Evolutionary conservation across 2,113 vertebrate species (phyloP).

Genomic region (Poeciliopsis turrubarensis): DNA sequence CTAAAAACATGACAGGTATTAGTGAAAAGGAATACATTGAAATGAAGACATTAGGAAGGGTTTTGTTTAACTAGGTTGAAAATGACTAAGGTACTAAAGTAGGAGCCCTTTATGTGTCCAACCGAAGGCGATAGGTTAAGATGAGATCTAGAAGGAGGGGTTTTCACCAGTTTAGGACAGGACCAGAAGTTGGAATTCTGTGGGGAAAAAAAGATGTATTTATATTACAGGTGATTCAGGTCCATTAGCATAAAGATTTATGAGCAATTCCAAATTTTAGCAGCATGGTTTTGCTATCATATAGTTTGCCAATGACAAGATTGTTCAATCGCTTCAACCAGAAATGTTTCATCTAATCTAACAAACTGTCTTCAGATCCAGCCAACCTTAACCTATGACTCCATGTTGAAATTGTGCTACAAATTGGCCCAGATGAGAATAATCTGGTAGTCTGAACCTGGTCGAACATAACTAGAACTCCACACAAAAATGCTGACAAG

Average conservation of each 20-base stretch:
- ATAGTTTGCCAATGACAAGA: background rate
- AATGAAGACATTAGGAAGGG: conserved; percentile 17
- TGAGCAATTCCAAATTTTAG: background rate
- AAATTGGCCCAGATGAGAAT: background rate
- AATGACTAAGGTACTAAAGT: conserved; percentile 12
- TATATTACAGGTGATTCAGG: background rate
- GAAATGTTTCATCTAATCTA: background rate
- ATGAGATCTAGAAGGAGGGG: background rate
- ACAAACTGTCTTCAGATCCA: background rate
- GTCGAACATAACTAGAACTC: no score
- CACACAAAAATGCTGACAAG: background rate
- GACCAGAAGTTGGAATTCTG: conserved; percentile 95
- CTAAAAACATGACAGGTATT: conserved; percentile 23
- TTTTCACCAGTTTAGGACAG: conserved; percentile 82
- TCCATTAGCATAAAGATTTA: background rate
- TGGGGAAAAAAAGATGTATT: conserved; percentile 43
- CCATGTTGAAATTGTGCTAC: background rate
- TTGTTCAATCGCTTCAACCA: background rate
- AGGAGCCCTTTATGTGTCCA: conserved; percentile 52
- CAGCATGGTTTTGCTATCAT: background rate
- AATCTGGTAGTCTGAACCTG: no score
- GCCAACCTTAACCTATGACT: background rate
- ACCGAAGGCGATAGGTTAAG: background rate
- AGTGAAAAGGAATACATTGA: conserved; percentile 27
- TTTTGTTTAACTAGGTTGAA: conserved; percentile 27